Conservation (phyloP, 2,113 vertebrate genomes). For the Tursiops truncatus region DNA sequence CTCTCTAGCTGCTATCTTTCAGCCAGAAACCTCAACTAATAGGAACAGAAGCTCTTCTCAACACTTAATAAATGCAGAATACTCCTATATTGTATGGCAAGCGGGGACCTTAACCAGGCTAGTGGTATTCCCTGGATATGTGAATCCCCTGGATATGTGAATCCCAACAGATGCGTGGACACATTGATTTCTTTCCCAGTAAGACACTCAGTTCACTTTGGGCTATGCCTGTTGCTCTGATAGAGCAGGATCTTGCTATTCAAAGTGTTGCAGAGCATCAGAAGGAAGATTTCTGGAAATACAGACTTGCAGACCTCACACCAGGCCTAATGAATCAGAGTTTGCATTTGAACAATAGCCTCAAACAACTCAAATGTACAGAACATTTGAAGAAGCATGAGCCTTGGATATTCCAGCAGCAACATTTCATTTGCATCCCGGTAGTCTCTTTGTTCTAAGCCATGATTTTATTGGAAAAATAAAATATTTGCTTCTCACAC, state of each 20-base stretch:
- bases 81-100: neutral
- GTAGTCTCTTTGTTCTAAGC: neutral
- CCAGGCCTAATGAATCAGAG: neutral
- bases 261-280: neutral
- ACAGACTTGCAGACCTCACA: neutral
- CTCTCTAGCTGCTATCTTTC: neutral
- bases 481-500: neutral
- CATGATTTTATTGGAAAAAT: neutral
- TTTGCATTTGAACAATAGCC: neutral
- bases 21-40: neutral
- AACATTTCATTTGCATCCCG: neutral
- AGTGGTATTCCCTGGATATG: neutral
- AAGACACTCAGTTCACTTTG: neutral
- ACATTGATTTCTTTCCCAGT: neutral
- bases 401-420: neutral
- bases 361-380: neutral
- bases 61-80: neutral
- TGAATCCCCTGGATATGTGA: neutral
- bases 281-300: neutral
- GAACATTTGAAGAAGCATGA: neutral
- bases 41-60: neutral
- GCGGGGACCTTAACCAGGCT: rapidly evolving
- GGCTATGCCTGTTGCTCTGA: neutral
- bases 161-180: neutral
- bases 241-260: neutral